These are phyloP conservation scores for Athene cunicularia DNA, from an alignment of 2,113 vertebrate genomes.

Conservation along the genomic window DNA sequence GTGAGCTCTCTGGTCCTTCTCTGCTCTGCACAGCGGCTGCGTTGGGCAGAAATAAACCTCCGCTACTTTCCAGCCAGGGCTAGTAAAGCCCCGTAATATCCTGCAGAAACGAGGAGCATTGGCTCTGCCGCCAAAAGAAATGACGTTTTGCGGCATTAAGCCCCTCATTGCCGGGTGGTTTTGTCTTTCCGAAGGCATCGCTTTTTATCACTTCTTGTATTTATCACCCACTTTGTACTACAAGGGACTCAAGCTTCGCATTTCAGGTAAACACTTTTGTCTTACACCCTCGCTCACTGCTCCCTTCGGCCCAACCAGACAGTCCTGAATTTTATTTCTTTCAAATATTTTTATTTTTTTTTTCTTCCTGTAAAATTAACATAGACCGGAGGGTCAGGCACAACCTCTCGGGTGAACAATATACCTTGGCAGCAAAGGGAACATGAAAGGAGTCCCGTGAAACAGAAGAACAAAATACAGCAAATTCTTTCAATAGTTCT, in stretches of 20 bases:
- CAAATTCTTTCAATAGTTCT: neutral
- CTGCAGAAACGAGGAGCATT: accelerated
- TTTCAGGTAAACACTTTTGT: neutral
- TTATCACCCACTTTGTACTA: neutral
- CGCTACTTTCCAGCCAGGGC: neutral
- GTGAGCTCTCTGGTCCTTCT: neutral
- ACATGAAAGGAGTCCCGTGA: neutral
- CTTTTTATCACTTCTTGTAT: neutral
- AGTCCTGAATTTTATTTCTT: neutral
- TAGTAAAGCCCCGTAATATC: neutral
- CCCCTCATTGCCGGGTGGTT: accelerated
- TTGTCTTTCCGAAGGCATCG: neutral
- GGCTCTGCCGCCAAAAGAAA: neutral
- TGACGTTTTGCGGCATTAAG: neutral
- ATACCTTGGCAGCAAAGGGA: neutral
- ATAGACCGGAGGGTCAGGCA: neutral
- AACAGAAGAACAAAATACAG: neutral
- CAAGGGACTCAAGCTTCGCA: neutral
- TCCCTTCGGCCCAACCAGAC: neutral
- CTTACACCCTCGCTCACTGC: neutral
- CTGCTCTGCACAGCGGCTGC: neutral
- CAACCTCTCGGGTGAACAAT: neutral
- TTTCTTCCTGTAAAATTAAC: neutral
- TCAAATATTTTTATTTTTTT: neutral
- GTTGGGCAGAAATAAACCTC: neutral